Percentiles rank a stretch among this genome's conserved stretches.
Conservation (phyloP, 2,888 invertebrate species). For the Silvanus unidentatus region DNA sequence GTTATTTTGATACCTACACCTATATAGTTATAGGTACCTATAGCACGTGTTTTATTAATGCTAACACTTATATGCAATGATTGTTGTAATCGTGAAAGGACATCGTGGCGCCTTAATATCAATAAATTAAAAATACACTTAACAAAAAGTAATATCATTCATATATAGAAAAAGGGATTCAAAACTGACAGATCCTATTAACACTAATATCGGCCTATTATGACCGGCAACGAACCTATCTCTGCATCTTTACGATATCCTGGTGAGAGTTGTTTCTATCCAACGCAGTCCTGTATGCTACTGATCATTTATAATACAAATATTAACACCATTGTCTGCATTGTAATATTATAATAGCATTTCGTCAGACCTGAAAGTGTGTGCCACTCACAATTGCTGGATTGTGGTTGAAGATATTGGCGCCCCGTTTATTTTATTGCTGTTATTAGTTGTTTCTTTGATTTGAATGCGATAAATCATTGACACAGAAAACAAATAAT, state of each 20-base stretch:
- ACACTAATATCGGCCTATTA: slow-evolving; percentile 20
- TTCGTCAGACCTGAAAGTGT: neutral
- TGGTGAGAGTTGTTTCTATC: slow-evolving; percentile 24
- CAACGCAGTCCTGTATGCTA: slow-evolving; percentile 24
- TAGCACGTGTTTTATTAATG: slow-evolving; percentile 30
- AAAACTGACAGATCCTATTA: slow-evolving; percentile 43
- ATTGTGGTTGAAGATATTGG: slow-evolving; percentile 2
- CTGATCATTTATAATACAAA: slow-evolving; percentile 41
- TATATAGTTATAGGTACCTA: too few relatives aligned
- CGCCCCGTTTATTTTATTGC: slow-evolving; percentile 1
- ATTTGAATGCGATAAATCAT: slow-evolving; percentile 4
- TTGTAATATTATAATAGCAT: slow-evolving; percentile 5
- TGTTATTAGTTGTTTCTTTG: slow-evolving; percentile 4
- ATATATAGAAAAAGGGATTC: slow-evolving; percentile 22
- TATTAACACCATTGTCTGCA: slow-evolving; percentile 34
- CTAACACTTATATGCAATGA: neutral
- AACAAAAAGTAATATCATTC: slow-evolving; percentile 1
- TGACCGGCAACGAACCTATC: slow-evolving; percentile 22
- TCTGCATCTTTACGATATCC: slow-evolving; percentile 31
- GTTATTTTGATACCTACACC: slow-evolving; percentile 6
- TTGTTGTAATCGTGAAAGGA: slow-evolving; percentile 6
- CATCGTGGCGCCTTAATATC: slow-evolving; percentile 31
- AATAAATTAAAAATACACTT: slow-evolving; percentile 30
- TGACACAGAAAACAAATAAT: slow-evolving; percentile 1
- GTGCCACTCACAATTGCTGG: slow-evolving; percentile 1